Base-by-base conservation (phyloP, 2,113 vertebrate genomes). In the Alces alces region DNA sequence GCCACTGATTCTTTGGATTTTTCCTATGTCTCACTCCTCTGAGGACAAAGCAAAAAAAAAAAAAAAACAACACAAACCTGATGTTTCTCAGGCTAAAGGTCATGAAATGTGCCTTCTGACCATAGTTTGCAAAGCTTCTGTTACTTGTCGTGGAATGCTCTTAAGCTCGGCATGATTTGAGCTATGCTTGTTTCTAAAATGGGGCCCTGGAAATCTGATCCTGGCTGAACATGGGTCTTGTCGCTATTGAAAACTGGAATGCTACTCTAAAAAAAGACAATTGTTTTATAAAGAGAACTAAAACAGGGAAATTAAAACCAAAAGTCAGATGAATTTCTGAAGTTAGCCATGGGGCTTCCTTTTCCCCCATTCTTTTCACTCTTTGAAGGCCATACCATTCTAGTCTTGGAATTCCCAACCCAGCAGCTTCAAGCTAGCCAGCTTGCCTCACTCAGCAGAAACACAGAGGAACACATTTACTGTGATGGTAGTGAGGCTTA, bases 161-260 rank as follows among this genome's bases (percentile, higher is more conserved):
- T 98, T 96, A 98, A 96, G 96, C 94, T 90, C 45, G 2, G 90
- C 82, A 96, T 98, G 95, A 94, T 96, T 96, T 91, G 66, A 97
- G 95, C 79, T 98, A 95, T 97, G 92, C 97, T 96, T 96, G 94
- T 97, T 98, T 97, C 97, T 98, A 98, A 98, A 98, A 96, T 94
- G 97, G 16, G 96, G 90, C 90, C 85, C 78, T 57, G 19, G 97
- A 97, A 98, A 98, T 79, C 33, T 97, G 94, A 98, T 96, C 96
- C 36, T 70, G 57, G 82, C 70, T 93, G 94, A 97, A 93, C 76
- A 95, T 1, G 43, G 93, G 78, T 96, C 66, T 95, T 4, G 2
- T 93, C 87, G 80, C 93, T 96, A 57, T 96, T 97, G 95, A 96
- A 97, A 97, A 95, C 92, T 86, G 80, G 85, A 97, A 95, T 94